Evolutionary conservation across 2,888 invertebrate genomes (phyloP), one percentile per base, ranked within the genome.

Genomic region (Monoplex corrugatus): DNA sequence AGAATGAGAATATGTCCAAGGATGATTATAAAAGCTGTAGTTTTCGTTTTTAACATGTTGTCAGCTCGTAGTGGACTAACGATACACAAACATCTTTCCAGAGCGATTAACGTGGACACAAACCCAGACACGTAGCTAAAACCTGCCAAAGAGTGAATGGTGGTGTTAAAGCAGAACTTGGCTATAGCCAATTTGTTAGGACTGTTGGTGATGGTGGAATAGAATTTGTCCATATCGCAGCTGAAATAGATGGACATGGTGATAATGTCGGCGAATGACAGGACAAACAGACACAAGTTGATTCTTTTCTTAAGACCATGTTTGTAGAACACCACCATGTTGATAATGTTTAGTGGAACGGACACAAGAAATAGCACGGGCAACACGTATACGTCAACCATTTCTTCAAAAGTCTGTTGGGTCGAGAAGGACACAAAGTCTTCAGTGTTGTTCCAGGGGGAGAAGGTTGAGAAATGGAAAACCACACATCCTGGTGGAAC

Each of bases 91-190:
- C 82, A 82, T 45, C 82, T 28, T 28, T 82, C 82, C 44, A 82
- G 32, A 16, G 82, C 82, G n/a, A 82, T 45, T n/a, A 82, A 28
- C 10, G 82, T 82, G 44, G n/a, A 45, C 13, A 82, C 13, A n/a
- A 82, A 82, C 45, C 82, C 82, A 6, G 82, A 82, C 44, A 82
- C 32, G 45, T 82, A 82, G 32, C 44, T 82, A 32, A 82, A 82
- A 1, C 82, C 82, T 40, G 45, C 82, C 32, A 82, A 32, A 32
- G 82, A 32, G 32, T 80, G 78, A 28, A 82, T 13, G 32, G 32
- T 82, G 45, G 0, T n/a, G n/a, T 45, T 82, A 13, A 82, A 13
- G 13, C 28, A 32, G 10, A 45, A 16, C 45, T 83, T 83, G 16
- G 32, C 32, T 13, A 83, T 45, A n/a, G 16, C n/a, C 2, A 83